Conservation (phyloP, 2,797 vertebrate species). For the Rachycentron canadum region DNA sequence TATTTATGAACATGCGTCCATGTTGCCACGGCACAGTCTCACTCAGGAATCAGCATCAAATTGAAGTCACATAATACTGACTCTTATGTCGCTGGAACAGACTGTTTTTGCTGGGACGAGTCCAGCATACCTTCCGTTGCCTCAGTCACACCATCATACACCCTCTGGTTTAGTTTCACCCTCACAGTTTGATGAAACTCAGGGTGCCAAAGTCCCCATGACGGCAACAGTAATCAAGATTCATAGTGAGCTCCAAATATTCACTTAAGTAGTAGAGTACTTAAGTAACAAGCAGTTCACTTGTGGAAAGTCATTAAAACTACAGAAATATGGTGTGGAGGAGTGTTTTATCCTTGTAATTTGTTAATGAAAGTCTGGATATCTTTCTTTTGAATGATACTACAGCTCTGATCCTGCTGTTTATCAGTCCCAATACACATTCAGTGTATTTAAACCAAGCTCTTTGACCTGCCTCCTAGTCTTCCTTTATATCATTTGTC, state of each 20-base stretch:
- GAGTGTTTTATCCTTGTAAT: neutral
- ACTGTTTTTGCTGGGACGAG: constrained; percentile 50
- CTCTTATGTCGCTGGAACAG: constrained; percentile 29
- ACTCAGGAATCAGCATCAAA: constrained; percentile 6
- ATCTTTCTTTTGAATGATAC: neutral
- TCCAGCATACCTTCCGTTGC: constrained; percentile 49
- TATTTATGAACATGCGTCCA: neutral
- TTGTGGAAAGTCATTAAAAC: neutral
- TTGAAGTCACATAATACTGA: constrained; percentile 4
- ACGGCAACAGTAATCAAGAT: neutral
- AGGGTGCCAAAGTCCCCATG: neutral
- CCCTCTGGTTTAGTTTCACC: constrained; percentile 52
- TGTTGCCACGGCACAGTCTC: constrained; percentile 26
- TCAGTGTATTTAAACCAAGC: neutral
- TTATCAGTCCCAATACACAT: neutral
- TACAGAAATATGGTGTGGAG: neutral
- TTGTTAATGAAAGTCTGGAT: neutral
- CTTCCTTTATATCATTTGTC: neutral
- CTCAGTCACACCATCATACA: constrained; percentile 15
- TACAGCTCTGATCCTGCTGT: neutral
- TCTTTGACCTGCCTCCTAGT: neutral
- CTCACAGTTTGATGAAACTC: neutral
- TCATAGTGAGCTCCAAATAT: neutral
- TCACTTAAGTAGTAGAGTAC: neutral
- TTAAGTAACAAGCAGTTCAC: neutral